Percentiles rank a stretch among this genome's conserved stretches.
Conservation (phyloP, 1,140 invertebrate genomes). For the Aphelinus atriplicis region DNA sequence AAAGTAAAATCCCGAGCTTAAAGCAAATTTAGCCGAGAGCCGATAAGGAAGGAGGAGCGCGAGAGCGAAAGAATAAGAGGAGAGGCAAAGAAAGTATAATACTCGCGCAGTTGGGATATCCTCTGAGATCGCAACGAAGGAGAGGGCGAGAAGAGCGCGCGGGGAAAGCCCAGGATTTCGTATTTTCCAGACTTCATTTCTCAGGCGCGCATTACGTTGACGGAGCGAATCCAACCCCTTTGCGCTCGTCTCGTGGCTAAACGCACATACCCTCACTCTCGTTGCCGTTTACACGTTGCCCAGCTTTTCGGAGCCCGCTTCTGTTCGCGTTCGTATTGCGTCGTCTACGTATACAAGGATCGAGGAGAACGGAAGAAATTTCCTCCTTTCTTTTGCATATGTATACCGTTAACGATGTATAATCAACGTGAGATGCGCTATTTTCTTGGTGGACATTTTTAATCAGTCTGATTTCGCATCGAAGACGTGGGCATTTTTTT, state of each 20-base stretch:
- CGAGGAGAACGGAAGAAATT: neutral
- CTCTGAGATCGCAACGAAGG: neutral
- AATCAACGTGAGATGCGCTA: too few species aligned
- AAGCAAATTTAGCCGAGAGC: neutral
- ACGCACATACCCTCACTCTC: neutral
- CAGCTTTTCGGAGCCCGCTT: too few species aligned
- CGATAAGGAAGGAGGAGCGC: slow-evolving; percentile 5
- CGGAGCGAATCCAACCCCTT: slow-evolving; percentile 34
- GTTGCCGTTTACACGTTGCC: slow-evolving; percentile 39
- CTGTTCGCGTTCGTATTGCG: too few species aligned
- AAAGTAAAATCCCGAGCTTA: neutral
- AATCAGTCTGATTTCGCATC: too few species aligned
- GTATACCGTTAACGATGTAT: too few species aligned
- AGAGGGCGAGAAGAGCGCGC: neutral
- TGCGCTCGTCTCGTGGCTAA: slow-evolving; percentile 22
- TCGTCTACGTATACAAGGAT: too few species aligned
- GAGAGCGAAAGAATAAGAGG: too few species aligned
- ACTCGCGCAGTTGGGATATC: neutral
- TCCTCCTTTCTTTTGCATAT: neutral
- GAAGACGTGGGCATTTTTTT: too few species aligned
- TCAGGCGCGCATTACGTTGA: slow-evolving; percentile 31
- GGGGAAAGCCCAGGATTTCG: neutral
- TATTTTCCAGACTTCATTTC: slow-evolving; percentile 29
- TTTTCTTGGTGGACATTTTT: too few species aligned
- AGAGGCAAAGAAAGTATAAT: neutral